Conservation (phyloP, 2,113 vertebrate genomes). For the Chionomys nivalis region DNA sequence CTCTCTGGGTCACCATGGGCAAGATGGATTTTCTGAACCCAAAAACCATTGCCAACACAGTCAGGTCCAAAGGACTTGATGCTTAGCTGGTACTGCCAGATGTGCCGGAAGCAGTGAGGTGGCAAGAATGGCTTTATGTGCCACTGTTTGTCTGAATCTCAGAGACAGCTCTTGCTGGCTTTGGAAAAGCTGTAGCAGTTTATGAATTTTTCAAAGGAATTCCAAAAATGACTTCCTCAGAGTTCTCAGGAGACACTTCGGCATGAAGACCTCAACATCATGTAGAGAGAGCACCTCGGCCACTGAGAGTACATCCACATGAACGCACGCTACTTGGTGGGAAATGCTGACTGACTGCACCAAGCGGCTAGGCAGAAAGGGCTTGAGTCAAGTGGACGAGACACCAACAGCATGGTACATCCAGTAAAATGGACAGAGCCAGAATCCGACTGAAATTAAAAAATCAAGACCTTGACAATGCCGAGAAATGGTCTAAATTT, state of each 20-base stretch:
- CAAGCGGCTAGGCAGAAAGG: conserved; percentile 75
- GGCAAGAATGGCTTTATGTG: conserved; percentile 87
- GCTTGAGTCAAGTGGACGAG: conserved; percentile 95
- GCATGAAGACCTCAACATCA: conserved; percentile 98
- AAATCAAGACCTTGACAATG: conserved; percentile 95
- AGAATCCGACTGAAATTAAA: conserved; percentile 95
- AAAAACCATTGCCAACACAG: conserved; percentile 96
- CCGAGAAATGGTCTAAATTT: conserved; percentile 94
- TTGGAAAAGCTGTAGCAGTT: neutral
- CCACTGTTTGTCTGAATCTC: neutral
- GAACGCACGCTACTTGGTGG: conserved; percentile 94
- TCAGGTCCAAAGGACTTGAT: conserved; percentile 97
- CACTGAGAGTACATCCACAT: conserved; percentile 96
- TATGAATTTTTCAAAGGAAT: conserved; percentile 85
- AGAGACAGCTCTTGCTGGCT: neutral
- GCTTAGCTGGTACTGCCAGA: conserved; percentile 97
- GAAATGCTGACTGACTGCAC: conserved; percentile 88
- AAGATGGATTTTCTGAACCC: conserved; percentile 96
- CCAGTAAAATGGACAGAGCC: conserved; percentile 98
- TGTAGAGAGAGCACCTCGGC: conserved; percentile 98
- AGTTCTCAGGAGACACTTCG: conserved; percentile 93
- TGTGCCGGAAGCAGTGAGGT: conserved; percentile 98
- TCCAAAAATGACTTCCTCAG: conserved; percentile 95
- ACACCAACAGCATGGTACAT: conserved; percentile 98
- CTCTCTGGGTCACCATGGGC: conserved; percentile 85